These are phyloP conservation scores for Sphenopsis melanotis DNA, from an alignment of 2,797 vertebrate species.

Conservation along the genomic window DNA sequence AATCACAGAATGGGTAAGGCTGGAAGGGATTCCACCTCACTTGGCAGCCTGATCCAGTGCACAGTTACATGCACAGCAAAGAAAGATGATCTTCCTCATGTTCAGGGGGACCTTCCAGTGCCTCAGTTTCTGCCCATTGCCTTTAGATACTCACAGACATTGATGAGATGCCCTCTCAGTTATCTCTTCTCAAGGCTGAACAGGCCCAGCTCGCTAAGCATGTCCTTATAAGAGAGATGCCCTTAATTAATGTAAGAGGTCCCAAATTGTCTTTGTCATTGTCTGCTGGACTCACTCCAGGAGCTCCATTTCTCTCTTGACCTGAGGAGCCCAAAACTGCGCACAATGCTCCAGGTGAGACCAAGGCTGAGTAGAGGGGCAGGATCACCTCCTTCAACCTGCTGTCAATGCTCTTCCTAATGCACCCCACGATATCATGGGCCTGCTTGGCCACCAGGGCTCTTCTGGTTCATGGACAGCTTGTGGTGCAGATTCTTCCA, in stretches of 20 bases:
- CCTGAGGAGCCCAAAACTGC: background rate
- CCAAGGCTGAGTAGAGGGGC: rapidly evolving
- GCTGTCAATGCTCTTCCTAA: rapidly evolving
- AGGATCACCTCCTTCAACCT: background rate
- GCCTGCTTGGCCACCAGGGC: background rate
- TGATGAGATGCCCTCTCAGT: background rate
- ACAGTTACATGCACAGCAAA: background rate
- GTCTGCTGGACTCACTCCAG: background rate
- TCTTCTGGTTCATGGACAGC: background rate
- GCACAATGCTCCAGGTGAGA: background rate
- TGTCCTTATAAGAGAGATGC: background rate
- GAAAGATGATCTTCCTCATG: background rate
- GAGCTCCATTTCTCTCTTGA: background rate
- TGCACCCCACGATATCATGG: rapidly evolving
- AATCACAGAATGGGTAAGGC: too few species aligned
- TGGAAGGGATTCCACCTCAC: background rate
- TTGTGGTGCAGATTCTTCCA: background rate
- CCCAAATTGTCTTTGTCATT: too few species aligned
- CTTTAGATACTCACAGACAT: background rate
- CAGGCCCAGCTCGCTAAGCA: background rate
- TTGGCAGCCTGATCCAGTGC: background rate
- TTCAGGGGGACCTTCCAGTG: background rate
- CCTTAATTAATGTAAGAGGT: background rate
- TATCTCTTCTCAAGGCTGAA: background rate
- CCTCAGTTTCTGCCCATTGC: background rate